Percentiles rank a stretch among this genome's conserved stretches.
Evolutionary conservation across 2,888 invertebrate species (phyloP).

Genomic region (Sisyra nigra): DNA sequence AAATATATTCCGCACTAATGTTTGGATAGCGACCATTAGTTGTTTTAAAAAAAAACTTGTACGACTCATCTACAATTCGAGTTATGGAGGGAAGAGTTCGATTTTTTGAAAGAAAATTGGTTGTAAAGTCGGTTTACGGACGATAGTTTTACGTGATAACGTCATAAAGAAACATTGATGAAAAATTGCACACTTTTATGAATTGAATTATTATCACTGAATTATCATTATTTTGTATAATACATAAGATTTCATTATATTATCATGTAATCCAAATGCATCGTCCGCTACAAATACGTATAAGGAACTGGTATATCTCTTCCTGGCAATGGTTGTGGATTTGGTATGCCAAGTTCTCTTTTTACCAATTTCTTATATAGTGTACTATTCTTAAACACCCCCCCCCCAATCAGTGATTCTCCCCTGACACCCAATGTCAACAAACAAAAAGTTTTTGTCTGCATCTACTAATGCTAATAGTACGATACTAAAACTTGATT

Average conservation of each 20-base stretch:
- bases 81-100: too few relatives aligned
- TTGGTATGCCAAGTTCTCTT: conserved; percentile 8
- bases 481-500: conserved; percentile 15
- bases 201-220: too few relatives aligned
- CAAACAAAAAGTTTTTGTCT: conserved; percentile 15
- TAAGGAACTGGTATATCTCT: background rate
- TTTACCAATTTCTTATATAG: conserved; percentile 3
- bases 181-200: too few relatives aligned
- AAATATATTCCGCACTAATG: too few relatives aligned
- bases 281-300: background rate
- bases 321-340: conserved; percentile 3
- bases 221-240: too few relatives aligned
- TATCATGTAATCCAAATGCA: conserved; percentile 9
- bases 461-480: conserved; percentile 15
- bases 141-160: too few relatives aligned
- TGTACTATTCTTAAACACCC: conserved; percentile 11
- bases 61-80: too few relatives aligned
- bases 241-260: conserved; percentile 12
- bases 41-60: too few relatives aligned
- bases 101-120: too few relatives aligned
- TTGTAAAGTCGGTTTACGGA: too few relatives aligned
- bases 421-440: conserved; percentile 15
- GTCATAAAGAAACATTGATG: too few relatives aligned
- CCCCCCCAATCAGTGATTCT: conserved; percentile 15
- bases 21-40: too few relatives aligned